These are phyloP conservation scores for Drosophila quadrilineata DNA, from an alignment of 1,140 invertebrate genomes.

Conservation along the genomic window DNA sequence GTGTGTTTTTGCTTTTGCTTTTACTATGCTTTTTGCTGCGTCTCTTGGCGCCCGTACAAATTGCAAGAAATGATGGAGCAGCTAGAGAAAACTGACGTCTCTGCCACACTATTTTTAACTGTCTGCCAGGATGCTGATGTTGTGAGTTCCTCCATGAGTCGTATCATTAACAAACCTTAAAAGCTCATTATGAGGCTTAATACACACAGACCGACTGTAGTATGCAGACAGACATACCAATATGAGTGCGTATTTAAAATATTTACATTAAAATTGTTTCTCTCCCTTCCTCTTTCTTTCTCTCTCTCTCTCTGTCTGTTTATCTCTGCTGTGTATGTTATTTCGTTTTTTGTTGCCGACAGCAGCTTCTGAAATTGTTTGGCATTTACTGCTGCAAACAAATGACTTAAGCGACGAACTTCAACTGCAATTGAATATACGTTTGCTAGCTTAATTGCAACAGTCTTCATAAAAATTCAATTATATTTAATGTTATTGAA, in stretches of 20 bases:
- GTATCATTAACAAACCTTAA: slow-evolving; percentile 52
- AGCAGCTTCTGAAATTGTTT: slow-evolving; percentile 2
- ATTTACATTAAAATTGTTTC: slow-evolving; percentile 76
- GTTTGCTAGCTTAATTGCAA: too few species aligned
- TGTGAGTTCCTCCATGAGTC: slow-evolving; percentile 18
- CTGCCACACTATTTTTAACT: slow-evolving; percentile 67
- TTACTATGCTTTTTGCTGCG: slow-evolving; percentile 5
- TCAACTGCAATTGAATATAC: too few species aligned
- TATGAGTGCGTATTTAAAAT: slow-evolving; percentile 53
- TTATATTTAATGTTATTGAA: too few species aligned
- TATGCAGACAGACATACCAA: neutral
- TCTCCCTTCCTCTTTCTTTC: too few species aligned
- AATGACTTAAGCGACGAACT: slow-evolving; percentile 18
- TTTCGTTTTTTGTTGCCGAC: slow-evolving; percentile 14
- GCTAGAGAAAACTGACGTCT: slow-evolving; percentile 15
- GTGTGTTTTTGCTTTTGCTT: slow-evolving; percentile 8
- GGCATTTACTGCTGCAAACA: neutral
- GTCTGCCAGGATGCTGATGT: slow-evolving; percentile 42
- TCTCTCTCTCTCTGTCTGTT: too few species aligned
- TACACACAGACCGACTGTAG: slow-evolving; percentile 7
- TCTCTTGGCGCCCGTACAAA: slow-evolving; percentile 32
- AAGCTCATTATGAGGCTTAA: slow-evolving; percentile 52
- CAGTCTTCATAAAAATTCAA: neutral
- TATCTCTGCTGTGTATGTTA: slow-evolving; percentile 6
- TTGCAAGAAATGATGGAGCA: slow-evolving; percentile 5